Evolutionary conservation across 1,140 invertebrate genomes (phyloP).

Genomic region (Hylaeus volcanicus): DNA sequence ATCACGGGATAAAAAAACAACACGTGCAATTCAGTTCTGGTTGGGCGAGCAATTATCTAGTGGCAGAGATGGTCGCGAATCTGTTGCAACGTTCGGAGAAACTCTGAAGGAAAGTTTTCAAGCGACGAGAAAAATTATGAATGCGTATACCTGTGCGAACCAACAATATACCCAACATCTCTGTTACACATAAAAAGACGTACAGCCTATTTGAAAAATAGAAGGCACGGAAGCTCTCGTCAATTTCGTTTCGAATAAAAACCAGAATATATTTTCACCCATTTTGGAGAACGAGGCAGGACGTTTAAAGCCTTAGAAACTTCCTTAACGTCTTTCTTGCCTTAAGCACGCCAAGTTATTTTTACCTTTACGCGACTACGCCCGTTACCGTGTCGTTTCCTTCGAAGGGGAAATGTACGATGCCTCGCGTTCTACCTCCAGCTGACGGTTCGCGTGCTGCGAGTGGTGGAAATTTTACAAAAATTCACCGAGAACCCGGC

Average conservation of each 20-base stretch:
- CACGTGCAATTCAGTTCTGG: background rate
- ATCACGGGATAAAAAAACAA: background rate
- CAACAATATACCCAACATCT: too few species aligned
- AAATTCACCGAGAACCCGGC: background rate
- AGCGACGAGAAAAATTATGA: too few species aligned
- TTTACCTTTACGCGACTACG: slow-evolving; percentile 1
- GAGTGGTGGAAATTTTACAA: background rate
- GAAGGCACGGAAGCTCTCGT: too few species aligned
- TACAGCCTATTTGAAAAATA: too few species aligned
- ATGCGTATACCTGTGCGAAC: too few species aligned
- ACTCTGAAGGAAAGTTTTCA: too few species aligned
- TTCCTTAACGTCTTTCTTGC: background rate
- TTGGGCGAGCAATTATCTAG: too few species aligned
- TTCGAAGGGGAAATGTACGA: background rate
- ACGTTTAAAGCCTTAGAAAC: background rate
- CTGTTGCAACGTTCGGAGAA: too few species aligned
- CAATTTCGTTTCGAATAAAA: background rate
- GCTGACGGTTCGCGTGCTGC: slow-evolving; percentile 3
- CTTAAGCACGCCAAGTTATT: slow-evolving; percentile 14
- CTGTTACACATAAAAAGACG: too few species aligned
- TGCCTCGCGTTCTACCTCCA: background rate
- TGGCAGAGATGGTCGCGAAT: too few species aligned
- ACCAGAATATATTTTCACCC: background rate
- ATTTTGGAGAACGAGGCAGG: background rate
- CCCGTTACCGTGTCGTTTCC: slow-evolving; percentile 12